These are phyloP conservation scores for Gadus chalcogrammus DNA, from an alignment of 2,113 vertebrate species.

Conservation along the genomic window DNA sequence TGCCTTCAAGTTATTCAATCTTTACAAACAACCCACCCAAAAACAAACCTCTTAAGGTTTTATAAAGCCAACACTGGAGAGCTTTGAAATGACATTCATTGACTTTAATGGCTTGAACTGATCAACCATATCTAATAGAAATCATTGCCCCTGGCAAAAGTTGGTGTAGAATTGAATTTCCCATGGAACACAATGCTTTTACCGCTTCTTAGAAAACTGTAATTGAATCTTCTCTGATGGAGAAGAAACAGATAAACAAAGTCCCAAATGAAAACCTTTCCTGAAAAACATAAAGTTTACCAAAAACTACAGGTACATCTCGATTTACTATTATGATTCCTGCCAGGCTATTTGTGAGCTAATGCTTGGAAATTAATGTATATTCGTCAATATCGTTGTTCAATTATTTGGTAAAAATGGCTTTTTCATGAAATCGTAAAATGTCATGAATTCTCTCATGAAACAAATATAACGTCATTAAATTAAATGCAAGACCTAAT, in stretches of 20 bases:
- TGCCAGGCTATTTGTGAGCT: too few species aligned
- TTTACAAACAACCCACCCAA: conserved; percentile 66
- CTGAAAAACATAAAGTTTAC: conserved; percentile 26
- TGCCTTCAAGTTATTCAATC: conserved; percentile 72
- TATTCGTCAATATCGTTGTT: too few species aligned
- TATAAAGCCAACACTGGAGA: conserved; percentile 76
- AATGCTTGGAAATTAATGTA: too few species aligned
- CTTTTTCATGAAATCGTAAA: too few species aligned
- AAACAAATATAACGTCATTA: neutral
- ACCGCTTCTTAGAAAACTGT: conserved; percentile 81
- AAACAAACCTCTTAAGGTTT: conserved; percentile 75
- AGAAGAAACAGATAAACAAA: conserved; percentile 74
- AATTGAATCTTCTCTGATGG: conserved; percentile 73
- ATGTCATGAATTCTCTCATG: neutral
- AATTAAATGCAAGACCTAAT: neutral
- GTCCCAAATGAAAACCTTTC: conserved; percentile 62
- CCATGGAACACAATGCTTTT: conserved; percentile 79
- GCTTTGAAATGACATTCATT: conserved; percentile 78
- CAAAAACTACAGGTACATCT: too few species aligned
- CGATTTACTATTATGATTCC: too few species aligned
- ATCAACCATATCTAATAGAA: conserved; percentile 83
- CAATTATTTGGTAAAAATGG: too few species aligned
- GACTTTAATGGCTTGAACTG: conserved; percentile 82
- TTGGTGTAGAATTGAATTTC: conserved; percentile 75
- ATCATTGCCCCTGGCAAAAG: conserved; percentile 77